Evolutionary conservation across 2,888 invertebrate genomes (phyloP).

Genomic region (Drosophila pullipes): DNA sequence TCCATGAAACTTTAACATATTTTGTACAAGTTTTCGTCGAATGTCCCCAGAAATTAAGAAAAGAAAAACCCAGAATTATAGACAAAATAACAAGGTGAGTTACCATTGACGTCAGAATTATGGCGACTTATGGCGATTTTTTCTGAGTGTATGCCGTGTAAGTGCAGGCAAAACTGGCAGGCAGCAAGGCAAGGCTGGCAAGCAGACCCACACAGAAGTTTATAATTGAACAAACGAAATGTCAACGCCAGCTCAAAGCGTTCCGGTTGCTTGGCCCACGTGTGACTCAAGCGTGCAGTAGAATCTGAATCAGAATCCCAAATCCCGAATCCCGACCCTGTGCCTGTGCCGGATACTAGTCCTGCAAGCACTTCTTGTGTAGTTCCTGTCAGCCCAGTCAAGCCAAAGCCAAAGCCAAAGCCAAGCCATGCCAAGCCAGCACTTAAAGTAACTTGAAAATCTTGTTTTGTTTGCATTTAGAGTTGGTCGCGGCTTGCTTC

Average conservation of each 20-base stretch:
- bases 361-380: constrained; percentile 15
- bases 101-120: neutral
- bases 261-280: constrained; percentile 42
- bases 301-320: constrained; percentile 15
- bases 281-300: constrained; percentile 39
- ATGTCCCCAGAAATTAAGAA: neutral
- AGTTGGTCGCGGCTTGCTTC: constrained; percentile 52
- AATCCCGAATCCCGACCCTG: neutral
- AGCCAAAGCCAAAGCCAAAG: neutral
- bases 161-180: neutral
- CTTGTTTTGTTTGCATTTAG: constrained; percentile 62
- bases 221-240: constrained; percentile 80
- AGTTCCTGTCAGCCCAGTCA: neutral
- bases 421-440: neutral
- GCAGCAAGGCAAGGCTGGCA: constrained; percentile 17
- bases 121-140: neutral
- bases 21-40: neutral
- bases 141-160: neutral
- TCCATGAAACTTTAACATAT: neutral
- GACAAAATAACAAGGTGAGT: neutral
- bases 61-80: neutral
- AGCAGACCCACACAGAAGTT: constrained; percentile 65
- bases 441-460: constrained; percentile 43
- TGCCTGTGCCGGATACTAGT: neutral
- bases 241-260: constrained; percentile 76